These are phyloP conservation scores for Sialis lutaria DNA, from an alignment of 2,888 invertebrate genomes.

Conservation along the genomic window DNA sequence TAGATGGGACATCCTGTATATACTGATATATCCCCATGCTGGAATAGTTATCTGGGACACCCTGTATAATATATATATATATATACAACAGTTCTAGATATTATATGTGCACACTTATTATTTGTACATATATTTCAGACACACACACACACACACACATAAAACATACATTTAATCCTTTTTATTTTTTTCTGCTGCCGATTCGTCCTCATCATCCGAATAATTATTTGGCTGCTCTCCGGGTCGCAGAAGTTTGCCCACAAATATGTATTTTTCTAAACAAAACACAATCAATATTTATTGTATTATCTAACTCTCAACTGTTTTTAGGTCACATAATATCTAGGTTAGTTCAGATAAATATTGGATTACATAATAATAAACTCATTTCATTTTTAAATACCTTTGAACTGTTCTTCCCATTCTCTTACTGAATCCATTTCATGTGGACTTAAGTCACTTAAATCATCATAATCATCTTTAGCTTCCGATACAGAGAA, in stretches of 20 bases:
- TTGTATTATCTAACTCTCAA: not conserved
- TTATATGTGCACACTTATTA: too few species aligned
- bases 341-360: not conserved
- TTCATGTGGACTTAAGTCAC: conserved; percentile 80
- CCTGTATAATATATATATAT: too few species aligned
- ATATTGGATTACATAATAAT: too few species aligned
- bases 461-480: conserved; percentile 86
- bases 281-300: conserved; percentile 10
- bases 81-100: too few species aligned
- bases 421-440: conserved; percentile 94
- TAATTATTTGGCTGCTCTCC: conserved; percentile 83
- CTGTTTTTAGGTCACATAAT: not conserved
- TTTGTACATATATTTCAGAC: too few species aligned
- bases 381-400: not conserved
- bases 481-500: conserved; percentile 70
- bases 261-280: conserved; percentile 84
- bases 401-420: conserved; percentile 94
- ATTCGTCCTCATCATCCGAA: conserved; percentile 65
- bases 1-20: too few species aligned
- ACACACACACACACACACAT: conserved; percentile 1
- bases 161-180: conserved; percentile 15
- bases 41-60: too few species aligned
- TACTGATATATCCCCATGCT: too few species aligned
- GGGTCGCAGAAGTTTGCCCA: conserved; percentile 77
- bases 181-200: conserved; percentile 25